Base-by-base conservation (phyloP, 1,140 invertebrate genomes). In the Drosophila paulistorum region DNA sequence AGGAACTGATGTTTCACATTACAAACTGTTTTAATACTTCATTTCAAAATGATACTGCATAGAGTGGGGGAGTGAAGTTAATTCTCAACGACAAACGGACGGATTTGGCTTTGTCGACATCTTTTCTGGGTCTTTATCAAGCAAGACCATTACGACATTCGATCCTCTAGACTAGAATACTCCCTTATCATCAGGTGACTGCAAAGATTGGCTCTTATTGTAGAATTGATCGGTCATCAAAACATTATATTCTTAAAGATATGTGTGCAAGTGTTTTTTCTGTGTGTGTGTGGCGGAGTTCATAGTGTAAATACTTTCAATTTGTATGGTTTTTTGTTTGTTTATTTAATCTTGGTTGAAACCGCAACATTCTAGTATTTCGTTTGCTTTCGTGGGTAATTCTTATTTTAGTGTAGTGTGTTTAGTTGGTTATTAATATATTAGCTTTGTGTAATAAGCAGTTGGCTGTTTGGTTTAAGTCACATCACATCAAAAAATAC, bases 181-280 rank as follows among this genome's bases (percentile, higher is more conserved):
- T 30, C 30, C 30, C 6, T 7, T 30, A 30, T 7, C 5, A 48
- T 20, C 14, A 20, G 45, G 45, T 48, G 45, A 48, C 45, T 20
- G 7, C 10, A 20, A 20, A 48, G 23, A 26, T 26, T 26, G 23
- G 23, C 23, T 23, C 20, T 23, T 17, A 45, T 17, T 7, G 42
- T 45, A 45, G 14, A 45, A 45, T 20, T 48, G 45, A 48, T 48
- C 45, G 42, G 6, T 45, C 42, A 17, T 45, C 11, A 17, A 17
- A 26, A 26, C 2, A 0, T 37, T 11, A 2, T 37, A 74, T 35
- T 55, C 64, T 75, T 71, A 67, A 67, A 74, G 58, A 55, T 58
- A 65, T 60, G 37, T 63, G 20, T 14, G 20, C 57, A 17, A 17
- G 20, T 30, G 6, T 5, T 30, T 30, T 30, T 30, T 1, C 30